These are phyloP conservation scores for Noctua janthe DNA, from an alignment of 2,888 invertebrate genomes.

Conservation along the genomic window DNA sequence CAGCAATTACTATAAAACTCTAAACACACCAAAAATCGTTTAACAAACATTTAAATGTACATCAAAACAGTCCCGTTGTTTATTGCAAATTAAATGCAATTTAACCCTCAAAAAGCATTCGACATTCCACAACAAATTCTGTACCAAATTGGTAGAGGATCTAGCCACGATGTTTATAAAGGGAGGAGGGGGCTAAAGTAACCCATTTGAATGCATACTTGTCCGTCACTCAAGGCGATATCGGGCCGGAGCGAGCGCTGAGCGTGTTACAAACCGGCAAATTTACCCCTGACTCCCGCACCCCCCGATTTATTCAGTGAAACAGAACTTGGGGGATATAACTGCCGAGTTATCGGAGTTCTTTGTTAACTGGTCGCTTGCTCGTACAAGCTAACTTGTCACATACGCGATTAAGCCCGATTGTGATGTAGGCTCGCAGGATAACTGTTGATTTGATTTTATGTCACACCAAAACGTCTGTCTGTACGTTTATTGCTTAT, in stretches of 20 bases:
- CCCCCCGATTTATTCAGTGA: constrained; percentile 65
- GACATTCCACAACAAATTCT: constrained; percentile 89
- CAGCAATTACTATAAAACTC: constrained; percentile 60
- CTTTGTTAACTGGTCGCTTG: constrained; percentile 77
- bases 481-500: constrained; percentile 89
- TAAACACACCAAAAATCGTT: constrained; percentile 67
- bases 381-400: constrained; percentile 88
- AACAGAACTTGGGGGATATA: constrained; percentile 51
- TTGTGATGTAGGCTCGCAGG: constrained; percentile 90
- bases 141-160: constrained; percentile 87
- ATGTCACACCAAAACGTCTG: constrained; percentile 90
- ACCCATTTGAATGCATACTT: constrained; percentile 94
- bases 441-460: constrained; percentile 91
- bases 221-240: constrained; percentile 93
- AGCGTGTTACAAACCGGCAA: constrained; percentile 81
- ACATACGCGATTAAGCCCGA: constrained; percentile 90
- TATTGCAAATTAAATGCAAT: constrained; percentile 90
- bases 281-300: constrained; percentile 64
- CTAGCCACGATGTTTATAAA: constrained; percentile 86
- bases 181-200: constrained; percentile 90
- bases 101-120: constrained; percentile 88
- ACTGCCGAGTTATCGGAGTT: constrained; percentile 69
- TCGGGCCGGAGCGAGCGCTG: constrained; percentile 84
- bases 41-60: constrained; percentile 72
- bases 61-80: constrained; percentile 84